These are phyloP conservation scores for Coilia nasus DNA, from an alignment of 2,797 vertebrate genomes.

Conservation along the genomic window DNA sequence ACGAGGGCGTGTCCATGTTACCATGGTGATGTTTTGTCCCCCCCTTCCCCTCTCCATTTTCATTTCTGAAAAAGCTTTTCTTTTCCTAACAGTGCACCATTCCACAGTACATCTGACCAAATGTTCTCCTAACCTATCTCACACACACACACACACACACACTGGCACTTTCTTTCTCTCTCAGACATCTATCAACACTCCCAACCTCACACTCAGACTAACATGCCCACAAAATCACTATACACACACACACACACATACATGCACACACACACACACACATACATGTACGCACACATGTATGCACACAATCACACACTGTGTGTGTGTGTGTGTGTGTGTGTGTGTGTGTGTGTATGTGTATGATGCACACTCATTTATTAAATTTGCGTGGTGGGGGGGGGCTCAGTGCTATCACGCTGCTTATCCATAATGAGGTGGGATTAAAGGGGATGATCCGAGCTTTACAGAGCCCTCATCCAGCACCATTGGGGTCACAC, in stretches of 20 bases:
- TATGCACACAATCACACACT: too few relatives aligned
- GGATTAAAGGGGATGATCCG: constrained; percentile 90
- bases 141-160: neutral
- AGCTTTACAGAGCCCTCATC: constrained; percentile 77
- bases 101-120: constrained; percentile 27
- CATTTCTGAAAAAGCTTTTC: constrained; percentile 49
- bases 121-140: neutral
- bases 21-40: neutral
- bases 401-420: constrained; percentile 75
- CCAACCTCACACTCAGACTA: neutral
- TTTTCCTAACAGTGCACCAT: constrained; percentile 35
- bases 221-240: neutral
- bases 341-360: constrained; percentile 22
- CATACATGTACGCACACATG: too few relatives aligned
- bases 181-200: neutral
- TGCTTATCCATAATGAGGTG: constrained; percentile 83
- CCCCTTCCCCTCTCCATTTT: constrained; percentile 1
- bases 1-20: neutral
- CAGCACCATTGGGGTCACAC: constrained; percentile 54
- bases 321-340: constrained; percentile 22
- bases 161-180: neutral
- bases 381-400: constrained; percentile 61
- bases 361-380: constrained; percentile 65
- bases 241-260: constrained; percentile 36
- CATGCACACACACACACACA: constrained; percentile 29